Base-by-base conservation (phyloP, 2,113 vertebrate species). In the Mobula hypostoma region DNA sequence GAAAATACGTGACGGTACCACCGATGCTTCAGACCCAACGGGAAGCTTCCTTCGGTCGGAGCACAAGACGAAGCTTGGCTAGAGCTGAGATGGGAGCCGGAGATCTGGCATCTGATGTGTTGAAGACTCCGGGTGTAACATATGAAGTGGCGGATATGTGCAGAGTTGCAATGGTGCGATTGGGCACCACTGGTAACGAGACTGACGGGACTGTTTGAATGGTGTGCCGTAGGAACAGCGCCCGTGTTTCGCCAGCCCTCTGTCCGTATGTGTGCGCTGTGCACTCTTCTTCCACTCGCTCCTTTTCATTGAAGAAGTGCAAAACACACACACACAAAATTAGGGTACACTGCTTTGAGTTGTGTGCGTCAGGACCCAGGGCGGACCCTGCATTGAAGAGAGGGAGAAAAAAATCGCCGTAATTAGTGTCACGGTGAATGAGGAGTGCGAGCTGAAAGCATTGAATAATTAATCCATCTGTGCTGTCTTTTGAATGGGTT, bases 391-490 rank as follows among this genome's bases (percentile, higher is more conserved):
- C 85, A 90, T 88, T 88, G 85, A 66, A 87, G 27, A n/a, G n/a
- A n/a, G 27, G 15, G 85, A 14, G 14, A 6, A 58, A 83, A 15
- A 36, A 29, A 32, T 29, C 11, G 8, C 29, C 61, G 61, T 66
- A 90, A 90, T 90, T 90, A 90, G 85, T 90, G 85, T 90, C 85
- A 90, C 29, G 61, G 85, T 90, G 85, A 90, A 90, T 90, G 85
- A 90, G 32, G 61, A 90, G 15, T 32, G 85, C 61, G 63, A 32
- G 29, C 58, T 88, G 29, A 19, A 88, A 66, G 61, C 85, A 66
- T 29, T 66, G 85, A 90, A 90, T 90, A 90, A 90, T 90, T 66
- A 66, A 90, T 90, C 85, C 61, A 66, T 90, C 85, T 90, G 85
- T 66, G 85, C 61, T 66, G 61, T 90, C 85, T 66, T 32, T 90